Conservation (phyloP, 2,113 vertebrate genomes). For the Clarias batrachus region DNA sequence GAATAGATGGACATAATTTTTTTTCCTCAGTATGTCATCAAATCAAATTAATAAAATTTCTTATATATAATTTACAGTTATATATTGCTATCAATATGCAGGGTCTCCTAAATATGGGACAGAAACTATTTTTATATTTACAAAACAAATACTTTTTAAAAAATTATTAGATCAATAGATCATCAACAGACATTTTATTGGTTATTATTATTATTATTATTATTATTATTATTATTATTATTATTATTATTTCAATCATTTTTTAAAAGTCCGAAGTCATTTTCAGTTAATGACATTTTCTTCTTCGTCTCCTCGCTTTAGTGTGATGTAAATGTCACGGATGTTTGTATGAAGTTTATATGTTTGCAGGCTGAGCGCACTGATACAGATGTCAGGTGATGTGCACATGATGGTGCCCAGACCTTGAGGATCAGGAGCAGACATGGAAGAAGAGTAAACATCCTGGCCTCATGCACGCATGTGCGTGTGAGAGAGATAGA, state of each 20-base stretch:
- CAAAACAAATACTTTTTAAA: not conserved
- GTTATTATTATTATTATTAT: not conserved
- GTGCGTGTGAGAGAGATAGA: slow-evolving; percentile 24
- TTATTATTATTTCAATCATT: not conserved
- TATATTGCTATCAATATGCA: no score
- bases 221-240: not conserved
- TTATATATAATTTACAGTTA: no score
- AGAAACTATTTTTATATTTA: not conserved
- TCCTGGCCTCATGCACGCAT: slow-evolving; percentile 50
- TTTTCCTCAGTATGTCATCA: not conserved
- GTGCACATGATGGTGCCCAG: slow-evolving; percentile 42
- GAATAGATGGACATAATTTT: no score
- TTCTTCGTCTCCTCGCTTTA: not conserved
- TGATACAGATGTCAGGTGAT: not conserved
- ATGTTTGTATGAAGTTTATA: slow-evolving; percentile 17
- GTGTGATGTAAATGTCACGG: slow-evolving; percentile 3
- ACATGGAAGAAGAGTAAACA: slow-evolving; percentile 62
- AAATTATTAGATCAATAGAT: no score
- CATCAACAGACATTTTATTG: no score
- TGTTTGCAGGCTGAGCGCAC: slow-evolving; percentile 12
- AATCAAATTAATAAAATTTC: no score
- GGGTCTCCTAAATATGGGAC: no score
- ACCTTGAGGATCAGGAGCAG: slow-evolving; percentile 42
- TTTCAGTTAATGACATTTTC: not conserved
- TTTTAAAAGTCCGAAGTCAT: not conserved